Evolutionary conservation across 2,888 invertebrate species (phyloP).

Genomic region (Spialia ferax): DNA sequence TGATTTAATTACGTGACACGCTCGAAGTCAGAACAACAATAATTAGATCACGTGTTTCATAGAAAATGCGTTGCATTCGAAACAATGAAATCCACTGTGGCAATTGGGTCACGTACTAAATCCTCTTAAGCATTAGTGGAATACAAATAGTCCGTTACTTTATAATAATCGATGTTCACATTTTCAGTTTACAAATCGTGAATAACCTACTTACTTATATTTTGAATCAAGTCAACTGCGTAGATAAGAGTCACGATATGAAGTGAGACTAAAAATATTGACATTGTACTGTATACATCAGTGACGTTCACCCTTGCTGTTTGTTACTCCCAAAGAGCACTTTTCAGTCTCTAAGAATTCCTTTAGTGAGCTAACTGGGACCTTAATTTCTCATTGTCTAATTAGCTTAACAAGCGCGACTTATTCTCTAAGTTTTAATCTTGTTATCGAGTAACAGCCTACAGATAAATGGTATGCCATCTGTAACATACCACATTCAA

Average conservation of each 20-base stretch:
- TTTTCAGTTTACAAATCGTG: constrained; percentile 26
- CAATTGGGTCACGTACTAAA: constrained; percentile 36
- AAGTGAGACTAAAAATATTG: constrained; percentile 20
- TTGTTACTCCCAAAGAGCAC: neutral
- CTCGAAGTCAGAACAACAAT: constrained; percentile 2
- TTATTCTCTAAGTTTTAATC: constrained; percentile 14
- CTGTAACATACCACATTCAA: too few relatives aligned
- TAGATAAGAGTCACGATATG: constrained; percentile 2
- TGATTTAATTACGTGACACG: constrained; percentile 13
- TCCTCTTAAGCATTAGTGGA: constrained; percentile 22
- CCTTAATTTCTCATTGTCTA: constrained; percentile 13
- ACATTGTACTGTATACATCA: neutral
- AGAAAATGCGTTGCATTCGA: constrained; percentile 23
- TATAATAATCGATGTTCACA: constrained; percentile 29
- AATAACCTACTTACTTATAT: constrained; percentile 19
- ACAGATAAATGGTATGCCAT: neutral
- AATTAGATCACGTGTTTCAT: constrained; percentile 33
- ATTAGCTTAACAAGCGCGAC: constrained; percentile 11
- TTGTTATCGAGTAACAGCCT: neutral
- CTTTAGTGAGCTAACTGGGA: neutral
- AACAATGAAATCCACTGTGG: constrained; percentile 34
- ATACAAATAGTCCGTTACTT: constrained; percentile 24
- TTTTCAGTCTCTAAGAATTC: neutral
- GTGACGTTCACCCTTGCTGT: neutral
- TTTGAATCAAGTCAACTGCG: constrained; percentile 14